Evolutionary conservation across 2,888 invertebrate genomes (phyloP).

Genomic region (Heteromyza rotundicornis): DNA sequence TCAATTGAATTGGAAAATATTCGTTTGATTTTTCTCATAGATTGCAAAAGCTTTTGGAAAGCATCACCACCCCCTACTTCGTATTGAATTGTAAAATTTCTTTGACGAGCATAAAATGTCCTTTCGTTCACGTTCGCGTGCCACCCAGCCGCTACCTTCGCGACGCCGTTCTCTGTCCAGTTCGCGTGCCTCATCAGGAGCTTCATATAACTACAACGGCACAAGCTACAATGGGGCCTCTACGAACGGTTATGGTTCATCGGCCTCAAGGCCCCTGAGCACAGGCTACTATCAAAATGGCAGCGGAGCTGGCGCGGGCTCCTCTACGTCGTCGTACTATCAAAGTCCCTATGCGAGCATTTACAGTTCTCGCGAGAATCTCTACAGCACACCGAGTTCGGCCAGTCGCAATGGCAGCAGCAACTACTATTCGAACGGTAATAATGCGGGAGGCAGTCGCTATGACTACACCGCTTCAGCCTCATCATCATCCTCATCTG

Average conservation of each 20-base stretch:
- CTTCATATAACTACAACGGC: conserved; percentile 42
- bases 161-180: conserved; percentile 65
- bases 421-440: conserved; percentile 52
- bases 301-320: conserved; percentile 26
- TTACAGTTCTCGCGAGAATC: conserved; percentile 59
- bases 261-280: conserved; percentile 54
- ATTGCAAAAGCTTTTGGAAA: background rate
- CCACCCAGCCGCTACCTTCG: conserved; percentile 59
- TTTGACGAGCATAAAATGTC: conserved; percentile 53
- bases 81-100: too few species aligned
- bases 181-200: conserved; percentile 58
- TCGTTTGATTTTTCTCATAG: too few species aligned
- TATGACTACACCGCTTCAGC: conserved; percentile 37
- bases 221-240: conserved; percentile 34
- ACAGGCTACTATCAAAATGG: conserved; percentile 56
- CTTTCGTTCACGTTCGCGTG: conserved; percentile 61
- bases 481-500: conserved; percentile 19
- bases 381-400: conserved; percentile 50
- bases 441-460: conserved; percentile 35
- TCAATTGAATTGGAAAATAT: too few species aligned
- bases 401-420: conserved; percentile 35
- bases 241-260: conserved; percentile 26
- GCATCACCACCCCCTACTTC: background rate
- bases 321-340: conserved; percentile 37
- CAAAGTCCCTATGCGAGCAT: conserved; percentile 59